These are phyloP conservation scores for Drosophila nannoptera DNA, from an alignment of 1,140 invertebrate genomes.

Conservation along the genomic window DNA sequence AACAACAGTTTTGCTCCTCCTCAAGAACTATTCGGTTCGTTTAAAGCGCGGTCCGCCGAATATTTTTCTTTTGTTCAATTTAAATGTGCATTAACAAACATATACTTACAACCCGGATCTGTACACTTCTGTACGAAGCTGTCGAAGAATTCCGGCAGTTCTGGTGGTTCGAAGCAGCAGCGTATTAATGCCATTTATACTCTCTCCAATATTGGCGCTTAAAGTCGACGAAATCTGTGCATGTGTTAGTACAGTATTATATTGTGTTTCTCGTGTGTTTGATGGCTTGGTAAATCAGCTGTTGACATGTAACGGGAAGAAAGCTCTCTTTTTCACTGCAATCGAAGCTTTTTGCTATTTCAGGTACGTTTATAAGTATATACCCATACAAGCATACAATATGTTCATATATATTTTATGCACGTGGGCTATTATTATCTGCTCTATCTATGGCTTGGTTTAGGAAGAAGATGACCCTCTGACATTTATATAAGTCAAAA, in stretches of 20 bases:
- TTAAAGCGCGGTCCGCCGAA: background rate
- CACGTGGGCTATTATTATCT: conserved; percentile 8
- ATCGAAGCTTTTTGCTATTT: conserved; percentile 44
- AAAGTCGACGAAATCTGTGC: background rate
- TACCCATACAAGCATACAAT: background rate
- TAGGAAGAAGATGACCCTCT: conserved; percentile 27
- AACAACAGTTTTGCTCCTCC: conserved; percentile 16
- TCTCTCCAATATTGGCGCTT: background rate
- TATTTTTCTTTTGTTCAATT: conserved; percentile 4
- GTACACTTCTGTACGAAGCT: conserved; percentile 88
- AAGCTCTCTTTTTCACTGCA: conserved; percentile 45
- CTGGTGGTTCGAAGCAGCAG: conserved; percentile 87
- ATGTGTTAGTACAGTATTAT: background rate
- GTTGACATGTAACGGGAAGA: conserved; percentile 47
- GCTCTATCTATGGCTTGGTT: conserved; percentile 25
- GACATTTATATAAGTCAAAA: conserved; percentile 24
- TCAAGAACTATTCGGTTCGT: background rate
- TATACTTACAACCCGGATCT: conserved; percentile 88
- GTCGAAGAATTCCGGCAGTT: conserved; percentile 86
- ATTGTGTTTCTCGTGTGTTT: background rate
- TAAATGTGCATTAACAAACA: background rate
- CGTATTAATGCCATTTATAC: conserved; percentile 85
- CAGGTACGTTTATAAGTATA: conserved; percentile 35
- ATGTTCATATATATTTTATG: background rate
- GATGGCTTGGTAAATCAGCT: conserved; percentile 50